Percentiles rank a stretch among this genome's conserved stretches.
These are phyloP conservation scores for Drosophila arawakana DNA, from an alignment of 1,140 invertebrate species.

Conservation along the genomic window DNA sequence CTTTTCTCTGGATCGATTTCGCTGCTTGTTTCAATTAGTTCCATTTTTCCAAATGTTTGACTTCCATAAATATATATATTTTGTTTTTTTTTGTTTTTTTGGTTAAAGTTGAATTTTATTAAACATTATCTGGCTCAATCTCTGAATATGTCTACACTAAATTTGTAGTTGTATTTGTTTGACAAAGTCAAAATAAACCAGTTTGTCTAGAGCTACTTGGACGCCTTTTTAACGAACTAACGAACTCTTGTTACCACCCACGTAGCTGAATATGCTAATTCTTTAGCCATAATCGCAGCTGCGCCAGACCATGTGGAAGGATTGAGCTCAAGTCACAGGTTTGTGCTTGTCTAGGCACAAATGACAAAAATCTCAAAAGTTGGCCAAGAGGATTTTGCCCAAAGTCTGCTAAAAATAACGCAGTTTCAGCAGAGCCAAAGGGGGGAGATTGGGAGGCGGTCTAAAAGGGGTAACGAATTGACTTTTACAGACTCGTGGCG, in stretches of 20 bases:
- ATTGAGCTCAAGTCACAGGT: constrained; percentile 8
- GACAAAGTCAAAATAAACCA: neutral
- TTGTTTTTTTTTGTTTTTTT: neutral
- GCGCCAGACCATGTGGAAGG: constrained; percentile 25
- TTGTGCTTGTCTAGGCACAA: constrained; percentile 17
- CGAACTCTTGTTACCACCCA: constrained; percentile 12
- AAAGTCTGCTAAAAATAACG: constrained; percentile 36
- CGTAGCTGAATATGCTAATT: constrained; percentile 25
- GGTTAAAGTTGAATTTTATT: neutral
- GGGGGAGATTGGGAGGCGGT: neutral
- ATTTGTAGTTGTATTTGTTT: neutral
- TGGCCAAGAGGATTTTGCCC: constrained; percentile 25
- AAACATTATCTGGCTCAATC: neutral
- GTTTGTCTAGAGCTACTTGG: constrained; percentile 4
- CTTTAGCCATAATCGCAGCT: constrained; percentile 24
- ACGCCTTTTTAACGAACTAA: neutral
- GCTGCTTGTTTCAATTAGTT: neutral
- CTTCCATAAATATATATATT: neutral
- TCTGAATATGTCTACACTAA: neutral
- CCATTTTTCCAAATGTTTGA: constrained; percentile 7
- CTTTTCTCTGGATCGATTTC: neutral
- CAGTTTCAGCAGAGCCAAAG: neutral
- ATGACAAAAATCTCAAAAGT: constrained; percentile 35
- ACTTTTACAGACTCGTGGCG: constrained; percentile 19
- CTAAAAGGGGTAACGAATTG: constrained; percentile 5